Conservation (phyloP, 2,888 invertebrate genomes). For the Lasioglossum leucozonium region DNA sequence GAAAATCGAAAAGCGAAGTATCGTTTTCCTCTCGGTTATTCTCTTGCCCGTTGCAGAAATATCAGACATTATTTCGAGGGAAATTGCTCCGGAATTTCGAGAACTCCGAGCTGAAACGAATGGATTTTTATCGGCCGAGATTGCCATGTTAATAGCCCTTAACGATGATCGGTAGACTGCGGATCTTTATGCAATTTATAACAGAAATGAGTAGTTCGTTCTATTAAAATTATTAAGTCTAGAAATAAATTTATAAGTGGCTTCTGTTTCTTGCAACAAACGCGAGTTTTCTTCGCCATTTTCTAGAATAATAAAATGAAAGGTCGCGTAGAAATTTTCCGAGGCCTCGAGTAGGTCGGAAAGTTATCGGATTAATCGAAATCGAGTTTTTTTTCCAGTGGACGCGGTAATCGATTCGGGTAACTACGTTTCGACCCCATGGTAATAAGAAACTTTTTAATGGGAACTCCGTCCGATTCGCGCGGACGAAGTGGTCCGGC, state of each 20-base stretch:
- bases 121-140: background rate
- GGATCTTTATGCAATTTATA: too few species aligned
- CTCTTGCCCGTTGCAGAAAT: background rate
- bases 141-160: background rate
- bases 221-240: too few species aligned
- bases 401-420: slow-evolving; percentile 12
- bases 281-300: too few species aligned
- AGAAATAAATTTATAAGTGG: too few species aligned
- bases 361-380: background rate
- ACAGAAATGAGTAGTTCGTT: too few species aligned
- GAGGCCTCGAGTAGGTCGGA: background rate
- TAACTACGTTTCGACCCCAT: slow-evolving; percentile 9
- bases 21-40: background rate
- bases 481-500: slow-evolving; percentile 4
- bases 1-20: background rate
- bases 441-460: slow-evolving; percentile 32
- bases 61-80: background rate
- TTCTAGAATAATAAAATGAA: background rate
- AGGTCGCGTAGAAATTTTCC: background rate
- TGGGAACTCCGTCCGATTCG: slow-evolving; percentile 8
- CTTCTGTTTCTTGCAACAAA: too few species aligned
- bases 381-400: slow-evolving; percentile 28
- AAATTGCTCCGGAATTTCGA: background rate
- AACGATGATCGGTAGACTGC: background rate
- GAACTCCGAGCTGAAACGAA: background rate